These are phyloP conservation scores for Equus quagga DNA, from an alignment of 2,113 vertebrate genomes.

Conservation along the genomic window DNA sequence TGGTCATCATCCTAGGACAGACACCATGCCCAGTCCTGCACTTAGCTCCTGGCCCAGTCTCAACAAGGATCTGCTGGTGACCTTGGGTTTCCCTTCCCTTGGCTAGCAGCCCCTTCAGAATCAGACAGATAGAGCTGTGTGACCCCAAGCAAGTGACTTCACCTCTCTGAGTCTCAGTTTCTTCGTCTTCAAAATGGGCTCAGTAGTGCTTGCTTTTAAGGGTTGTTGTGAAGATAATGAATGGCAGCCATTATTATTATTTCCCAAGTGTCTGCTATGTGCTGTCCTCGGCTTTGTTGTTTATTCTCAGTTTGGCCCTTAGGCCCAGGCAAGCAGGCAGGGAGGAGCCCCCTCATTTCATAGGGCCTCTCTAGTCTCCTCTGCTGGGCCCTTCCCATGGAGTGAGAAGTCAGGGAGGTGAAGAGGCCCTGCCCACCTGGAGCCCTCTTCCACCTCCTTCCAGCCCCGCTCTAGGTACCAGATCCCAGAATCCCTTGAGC, in stretches of 20 bases:
- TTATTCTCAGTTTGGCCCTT: neutral
- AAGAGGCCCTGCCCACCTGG: neutral
- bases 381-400: neutral
- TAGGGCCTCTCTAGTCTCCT: neutral
- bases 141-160: neutral
- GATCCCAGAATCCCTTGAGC: neutral
- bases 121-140: neutral
- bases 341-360: neutral
- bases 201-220: neutral
- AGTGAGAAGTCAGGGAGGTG: neutral
- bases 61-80: neutral
- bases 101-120: neutral
- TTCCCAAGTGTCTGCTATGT: neutral
- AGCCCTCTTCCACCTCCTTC: neutral
- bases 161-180: slow-evolving; percentile 32
- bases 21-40: neutral
- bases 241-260: neutral
- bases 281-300: neutral
- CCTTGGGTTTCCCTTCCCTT: neutral
- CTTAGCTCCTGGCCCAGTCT: neutral
- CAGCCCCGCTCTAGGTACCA: neutral
- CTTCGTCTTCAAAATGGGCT: slow-evolving; percentile 50
- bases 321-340: neutral
- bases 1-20: neutral
- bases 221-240: neutral